Conservation (phyloP, 2,113 vertebrate genomes). For the Platichthys flesus region DNA sequence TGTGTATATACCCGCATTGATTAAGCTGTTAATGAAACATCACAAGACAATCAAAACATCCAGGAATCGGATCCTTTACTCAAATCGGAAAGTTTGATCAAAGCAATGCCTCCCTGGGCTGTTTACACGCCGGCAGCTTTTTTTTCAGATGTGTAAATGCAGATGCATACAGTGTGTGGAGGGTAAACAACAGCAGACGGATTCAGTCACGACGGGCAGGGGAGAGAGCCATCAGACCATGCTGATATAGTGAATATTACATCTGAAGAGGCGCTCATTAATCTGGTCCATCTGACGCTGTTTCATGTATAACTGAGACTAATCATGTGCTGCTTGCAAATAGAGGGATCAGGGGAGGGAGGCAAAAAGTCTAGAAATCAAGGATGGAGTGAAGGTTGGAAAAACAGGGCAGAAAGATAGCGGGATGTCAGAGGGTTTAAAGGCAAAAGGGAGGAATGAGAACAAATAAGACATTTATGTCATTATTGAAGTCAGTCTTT, state of each 20-base stretch:
- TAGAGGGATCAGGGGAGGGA: constrained; percentile 20
- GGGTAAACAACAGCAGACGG: constrained; percentile 72
- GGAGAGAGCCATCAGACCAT: constrained; percentile 53
- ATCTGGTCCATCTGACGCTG: constrained; percentile 55
- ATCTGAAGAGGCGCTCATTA: constrained; percentile 79
- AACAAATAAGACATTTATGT: neutral
- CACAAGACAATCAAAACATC: constrained; percentile 48
- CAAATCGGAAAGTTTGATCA: constrained; percentile 60
- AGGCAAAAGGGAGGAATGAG: neutral
- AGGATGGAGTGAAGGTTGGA: constrained; percentile 12
- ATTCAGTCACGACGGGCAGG: constrained; percentile 50
- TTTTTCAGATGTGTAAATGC: constrained; percentile 64
- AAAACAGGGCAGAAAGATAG: constrained; percentile 2
- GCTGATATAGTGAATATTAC: constrained; percentile 75
- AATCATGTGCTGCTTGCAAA: constrained; percentile 59
- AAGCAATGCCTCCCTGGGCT: constrained; percentile 42
- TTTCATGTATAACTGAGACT: constrained; percentile 52
- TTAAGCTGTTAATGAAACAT: constrained; percentile 61
- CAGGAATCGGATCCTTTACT: constrained; percentile 58
- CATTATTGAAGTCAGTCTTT: neutral
- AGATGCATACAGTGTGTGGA: constrained; percentile 55
- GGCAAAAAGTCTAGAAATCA: constrained; percentile 15
- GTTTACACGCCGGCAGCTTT: constrained; percentile 46
- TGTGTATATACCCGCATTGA: constrained; percentile 16
- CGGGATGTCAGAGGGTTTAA: constrained; percentile 10